Conservation (phyloP, 2,888 invertebrate genomes). For the Caenorhabditis becei region DNA sequence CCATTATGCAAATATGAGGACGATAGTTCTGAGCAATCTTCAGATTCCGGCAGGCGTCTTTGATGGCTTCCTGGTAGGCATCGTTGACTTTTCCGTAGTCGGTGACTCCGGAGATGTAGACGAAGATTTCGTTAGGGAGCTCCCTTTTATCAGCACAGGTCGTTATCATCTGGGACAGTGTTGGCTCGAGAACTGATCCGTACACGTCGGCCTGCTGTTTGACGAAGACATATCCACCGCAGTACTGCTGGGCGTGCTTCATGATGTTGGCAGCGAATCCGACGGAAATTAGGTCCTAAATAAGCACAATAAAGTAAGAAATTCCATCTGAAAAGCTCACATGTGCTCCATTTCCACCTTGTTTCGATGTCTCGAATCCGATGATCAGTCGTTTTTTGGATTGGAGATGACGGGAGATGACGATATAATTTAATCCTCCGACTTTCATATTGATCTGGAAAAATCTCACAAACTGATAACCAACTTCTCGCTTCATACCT, state of each 20-base stretch:
- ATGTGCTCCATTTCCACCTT: background rate
- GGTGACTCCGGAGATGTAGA: conserved; percentile 62
- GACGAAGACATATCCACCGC: conserved; percentile 17
- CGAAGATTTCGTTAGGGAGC: conserved; percentile 18
- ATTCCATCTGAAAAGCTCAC: conserved; percentile 2
- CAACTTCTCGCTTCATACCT: background rate
- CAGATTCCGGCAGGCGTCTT: background rate
- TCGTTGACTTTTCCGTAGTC: conserved; percentile 45
- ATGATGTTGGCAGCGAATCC: conserved; percentile 37
- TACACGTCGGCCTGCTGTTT: background rate
- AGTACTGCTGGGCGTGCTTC: conserved; percentile 1
- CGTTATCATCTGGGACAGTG: conserved; percentile 18
- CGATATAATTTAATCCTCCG: conserved; percentile 46
- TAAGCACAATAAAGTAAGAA: background rate
- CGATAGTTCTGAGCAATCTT: background rate
- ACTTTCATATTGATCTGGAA: conserved; percentile 51
- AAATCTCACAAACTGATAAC: no score
- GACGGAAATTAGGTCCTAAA: conserved; percentile 10
- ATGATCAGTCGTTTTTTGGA: conserved; percentile 1
- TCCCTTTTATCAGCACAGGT: background rate
- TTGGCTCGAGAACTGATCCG: conserved; percentile 12
- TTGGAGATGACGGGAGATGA: background rate
- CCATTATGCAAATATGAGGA: conserved; percentile 27
- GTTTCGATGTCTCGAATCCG: conserved; percentile 30
- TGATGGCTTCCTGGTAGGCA: background rate